A percentile compares a stretch with the other conserved stretches of the same genome.
phyloP scores from a whole-genome alignment of 2,797 vertebrate genomes.

The Enteromius afrohamiltoni region DNA sequence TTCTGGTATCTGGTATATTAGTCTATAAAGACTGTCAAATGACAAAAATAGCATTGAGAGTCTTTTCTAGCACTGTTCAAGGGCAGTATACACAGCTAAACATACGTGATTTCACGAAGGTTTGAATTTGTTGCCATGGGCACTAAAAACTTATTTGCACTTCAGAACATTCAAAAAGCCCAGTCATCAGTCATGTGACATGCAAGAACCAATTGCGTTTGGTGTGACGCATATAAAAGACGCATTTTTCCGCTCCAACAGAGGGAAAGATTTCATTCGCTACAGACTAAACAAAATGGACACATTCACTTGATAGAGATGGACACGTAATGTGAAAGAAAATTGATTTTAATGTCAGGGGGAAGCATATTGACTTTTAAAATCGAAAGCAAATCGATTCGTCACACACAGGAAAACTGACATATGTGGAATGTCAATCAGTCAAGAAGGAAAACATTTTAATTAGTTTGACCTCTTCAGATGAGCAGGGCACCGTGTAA shows the following conservation, averaged over 20 bases:
- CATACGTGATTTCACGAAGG: background rate
- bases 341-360: constrained; percentile 35
- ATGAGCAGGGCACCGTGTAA: background rate
- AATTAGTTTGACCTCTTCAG: constrained; percentile 55
- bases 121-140: background rate
- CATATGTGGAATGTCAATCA: constrained; percentile 32
- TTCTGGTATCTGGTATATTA: background rate
- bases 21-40: background rate
- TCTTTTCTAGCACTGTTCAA: background rate
- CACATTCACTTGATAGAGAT: background rate
- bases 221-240: background rate
- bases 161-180: background rate
- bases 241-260: background rate
- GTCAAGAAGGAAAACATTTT: constrained; percentile 36
- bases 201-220: background rate
- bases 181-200: constrained; percentile 9
- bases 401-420: constrained; percentile 25
- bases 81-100: background rate
- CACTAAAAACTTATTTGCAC: constrained; percentile 6
- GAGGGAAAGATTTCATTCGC: background rate
- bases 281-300: constrained; percentile 5
- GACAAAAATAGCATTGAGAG: constrained; percentile 6
- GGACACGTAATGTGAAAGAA: constrained; percentile 3
- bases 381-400: constrained; percentile 43
- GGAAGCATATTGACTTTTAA: constrained; percentile 27